Evolutionary conservation across 2,888 invertebrate species (phyloP), one percentile per base, ranked within the genome.

Genomic region (Cerastis rubricosa): DNA sequence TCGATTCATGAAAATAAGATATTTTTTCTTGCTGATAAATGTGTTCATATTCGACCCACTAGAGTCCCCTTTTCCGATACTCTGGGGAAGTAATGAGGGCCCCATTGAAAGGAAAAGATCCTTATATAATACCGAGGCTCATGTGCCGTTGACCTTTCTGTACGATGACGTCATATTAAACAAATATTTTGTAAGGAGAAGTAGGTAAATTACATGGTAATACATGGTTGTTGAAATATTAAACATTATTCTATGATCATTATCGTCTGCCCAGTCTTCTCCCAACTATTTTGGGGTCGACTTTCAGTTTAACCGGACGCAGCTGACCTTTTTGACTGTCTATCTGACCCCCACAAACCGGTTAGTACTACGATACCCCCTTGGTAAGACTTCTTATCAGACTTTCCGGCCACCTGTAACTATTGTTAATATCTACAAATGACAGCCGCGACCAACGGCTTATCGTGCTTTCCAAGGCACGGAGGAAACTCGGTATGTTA

Each of bases 41-140:
- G 25, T 82, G 49, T 69, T 82, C 64, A 80, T 35, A 61, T 77
- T 70, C 51, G 51, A 61, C 59, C 59, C 59, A 69, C 77, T 79
- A 49, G 65, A 80, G 59, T 71, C 65, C 76, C 67, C 40, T 83
- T 80, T 80, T 67, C 83, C 78, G 70, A 67, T 80, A 83, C 83
- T 80, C 61, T n/a, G 12, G 54, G 61, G 83, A 71, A 49, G 83
- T 80, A 80, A 80, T 80, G 80, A 80, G 78, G 78, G 66, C 35
- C 49, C 54, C 47, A 80, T 80, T 83, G 66, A 80, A 80, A 71
- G 78, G 78, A 63, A 80, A 80, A 45, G 19, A 77, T 61, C 83
- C 66, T 61, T 61, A 66, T 40, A 35, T 66, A 76, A 82, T 65
- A 47, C 22, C 69, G 54, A 70, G 64, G 65, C 66, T 74, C 25